Conservation (phyloP, 1,140 invertebrate species). For the Formica selysi region DNA sequence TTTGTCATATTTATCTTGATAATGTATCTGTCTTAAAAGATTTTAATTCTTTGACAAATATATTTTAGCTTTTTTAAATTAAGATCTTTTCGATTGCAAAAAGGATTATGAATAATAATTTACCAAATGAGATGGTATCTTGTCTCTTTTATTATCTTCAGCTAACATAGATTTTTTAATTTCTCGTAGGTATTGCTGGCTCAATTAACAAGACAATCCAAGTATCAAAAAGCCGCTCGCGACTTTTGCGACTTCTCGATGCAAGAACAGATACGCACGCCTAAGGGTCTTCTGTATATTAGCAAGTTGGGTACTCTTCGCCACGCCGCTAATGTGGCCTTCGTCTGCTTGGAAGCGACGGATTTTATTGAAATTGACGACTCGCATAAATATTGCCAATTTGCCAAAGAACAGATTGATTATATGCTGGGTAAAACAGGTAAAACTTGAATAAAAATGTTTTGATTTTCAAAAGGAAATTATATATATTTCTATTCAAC, state of each 20-base stretch:
- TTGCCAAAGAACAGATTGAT: slow-evolving; percentile 88
- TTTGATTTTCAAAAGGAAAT: background rate
- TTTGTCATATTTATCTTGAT: background rate
- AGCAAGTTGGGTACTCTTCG: slow-evolving; percentile 88
- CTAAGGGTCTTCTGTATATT: slow-evolving; percentile 88
- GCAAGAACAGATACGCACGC: slow-evolving; percentile 85
- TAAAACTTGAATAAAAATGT: slow-evolving; percentile 39
- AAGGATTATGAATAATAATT: background rate
- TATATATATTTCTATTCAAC: background rate
- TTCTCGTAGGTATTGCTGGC: slow-evolving; percentile 85
- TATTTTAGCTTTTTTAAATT: background rate
- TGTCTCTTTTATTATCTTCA: background rate
- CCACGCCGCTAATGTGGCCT: slow-evolving; percentile 88
- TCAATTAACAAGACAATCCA: slow-evolving; percentile 83
- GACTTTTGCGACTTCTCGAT: slow-evolving; percentile 87
- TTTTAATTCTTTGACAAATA: background rate
- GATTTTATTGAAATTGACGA: slow-evolving; percentile 78
- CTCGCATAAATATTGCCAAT: slow-evolving; percentile 85
- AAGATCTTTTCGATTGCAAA: background rate
- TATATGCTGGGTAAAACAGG: slow-evolving; percentile 88
- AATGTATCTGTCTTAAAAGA: background rate
- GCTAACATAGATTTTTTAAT: background rate
- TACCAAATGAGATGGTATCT: background rate
- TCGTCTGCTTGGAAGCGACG: slow-evolving; percentile 87
- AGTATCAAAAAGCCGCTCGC: slow-evolving; percentile 85